Evolutionary conservation across 2,888 invertebrate genomes (phyloP), one percentile per base, ranked within the genome.

Genomic region (Pristionchus exspectatus): DNA sequence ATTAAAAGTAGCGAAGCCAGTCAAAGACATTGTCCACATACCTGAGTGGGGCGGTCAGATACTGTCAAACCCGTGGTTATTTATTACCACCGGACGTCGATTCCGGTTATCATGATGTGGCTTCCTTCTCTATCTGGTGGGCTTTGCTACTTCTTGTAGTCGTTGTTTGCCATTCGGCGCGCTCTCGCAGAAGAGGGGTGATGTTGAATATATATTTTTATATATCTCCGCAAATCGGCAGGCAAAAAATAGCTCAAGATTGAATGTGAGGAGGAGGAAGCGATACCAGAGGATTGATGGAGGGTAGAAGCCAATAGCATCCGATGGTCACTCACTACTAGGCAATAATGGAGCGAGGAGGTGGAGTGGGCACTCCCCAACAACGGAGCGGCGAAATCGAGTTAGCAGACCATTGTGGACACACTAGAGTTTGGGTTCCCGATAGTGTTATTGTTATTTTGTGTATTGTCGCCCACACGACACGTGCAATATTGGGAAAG

Each of bases 381-480:
- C 72, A 72, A 33, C 59, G 59, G 18, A 14, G 21, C 59, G 59
- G 12, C 44, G 44, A 72, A 72, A 72, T 72, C 27, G 30, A 72
- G 72, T 72, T 72, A 72, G 72, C 72, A 27, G 27, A 18, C 27
- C 72, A 72, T 72, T 72, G 72, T 72, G 72, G 72, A 33, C 72
- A 72, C 44, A 50, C 44, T 50, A 50, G 72, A 72, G 72, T 72
- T 72, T 72, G 72, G 30, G 9, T 33, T 12, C 14, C 14, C 30
- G 27, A 66, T n/a, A n/a, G 66, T 27, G 27, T 66, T 66, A 66
- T 66, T 66, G 66, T 66, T 72, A 33, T 30, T 72, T 59, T 59
- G 59, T 59, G 59, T 59, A 59, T 59, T 59, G 59, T 12, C 59
- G 59, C 59, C 59, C 59, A 59, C 59, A 59, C 5, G 59, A 18